Evolutionary conservation across 2,888 invertebrate species (phyloP), one percentile per base, ranked within the genome.

Genomic region (Fragum sueziense): DNA sequence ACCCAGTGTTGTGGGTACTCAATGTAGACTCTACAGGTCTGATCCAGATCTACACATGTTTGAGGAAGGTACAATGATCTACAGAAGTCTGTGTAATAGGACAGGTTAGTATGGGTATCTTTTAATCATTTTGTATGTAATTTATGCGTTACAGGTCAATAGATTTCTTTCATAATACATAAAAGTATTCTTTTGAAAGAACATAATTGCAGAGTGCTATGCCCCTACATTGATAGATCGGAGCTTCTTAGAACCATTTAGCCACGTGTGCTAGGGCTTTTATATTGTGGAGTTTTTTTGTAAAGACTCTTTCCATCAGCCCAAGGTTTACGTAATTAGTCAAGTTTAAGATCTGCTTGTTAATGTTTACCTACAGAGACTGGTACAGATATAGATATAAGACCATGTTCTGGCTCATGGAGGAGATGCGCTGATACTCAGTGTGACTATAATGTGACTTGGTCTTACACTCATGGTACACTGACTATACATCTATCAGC

Each of bases 381-480:
- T 29, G 57, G 57, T 0, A 57, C 57, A 57, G 27, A 57, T 20
- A 7, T 57, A 27, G 57, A 57, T 27, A 27, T 29, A 29, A 29
- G 27, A 27, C 27, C 25, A 57, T 57, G 57, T 27, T 14, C 7
- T 14, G 57, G 57, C 20, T 25, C 57, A 57, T 57, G 57, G 57
- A 25, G 20, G 57, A 57, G 29, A 57, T 57, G 57, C 25, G 29
- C 27, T 57, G 57, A 17, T 25, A 9, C 57, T 1, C 27, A 22
- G 57, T 57, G 57, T 57, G 57, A 57, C 25, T 57, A 27, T 29
- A 57, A 25, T 57, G 57, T 57, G 57, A 57, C 29, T 9, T 57
- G 57, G 57, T 57, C 57, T 29, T 57, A 27, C 29, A 57, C 11
- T 7, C 27, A 20, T 57, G 57, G 29, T 14, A 20, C 17, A 25